Evolutionary conservation across 1,140 invertebrate genomes (phyloP), one percentile per base, ranked within the genome.

Genomic region (Liolophura sinensis): DNA sequence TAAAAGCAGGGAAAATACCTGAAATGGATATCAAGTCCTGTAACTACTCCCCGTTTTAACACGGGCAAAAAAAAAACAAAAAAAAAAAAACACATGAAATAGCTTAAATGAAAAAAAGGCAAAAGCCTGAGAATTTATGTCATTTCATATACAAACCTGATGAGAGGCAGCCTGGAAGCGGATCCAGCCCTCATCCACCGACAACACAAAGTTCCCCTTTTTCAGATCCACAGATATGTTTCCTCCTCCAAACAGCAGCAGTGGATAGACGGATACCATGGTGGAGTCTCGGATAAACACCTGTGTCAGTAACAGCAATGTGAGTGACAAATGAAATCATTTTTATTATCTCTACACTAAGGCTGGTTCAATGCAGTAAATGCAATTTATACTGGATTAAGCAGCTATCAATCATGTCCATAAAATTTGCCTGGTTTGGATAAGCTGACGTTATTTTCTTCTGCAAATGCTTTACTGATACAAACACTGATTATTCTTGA

Each of bases 301-400:
- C 81, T 82, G 67, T n/a, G 68, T 60, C 55, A 65, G 16, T 24
- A 67, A 27, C 3, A 46, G 16, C 20, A 52, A n/a, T 22, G 16
- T 16, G 24, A 15, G 60, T 65, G 31, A n/a, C 56, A 27, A 0
- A 62, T 4, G 16, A 0, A 31, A 27, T 7, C 25, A 11, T 51
- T 6, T 6, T n/a, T n/a, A 11, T 24, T 27, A 65, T 27, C 25
- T 5, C 22, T 24, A 61, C 18, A 51, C 62, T 24, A 12, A 18
- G n/a, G n/a, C n/a, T n/a, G n/a, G n/a, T n/a, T n/a, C n/a, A n/a
- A n/a, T n/a, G n/a, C n/a, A n/a, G n/a, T n/a, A n/a, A n/a, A n/a
- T n/a, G n/a, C n/a, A n/a, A n/a, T n/a, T n/a, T 91, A 93, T 79
- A 40, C 91, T 91, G n/a, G 93, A 88, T 83, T 93, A 91, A 22